Evolutionary conservation across 2,113 vertebrate genomes (phyloP), one percentile per base, ranked within the genome.

Genomic region (Macaca mulatta): DNA sequence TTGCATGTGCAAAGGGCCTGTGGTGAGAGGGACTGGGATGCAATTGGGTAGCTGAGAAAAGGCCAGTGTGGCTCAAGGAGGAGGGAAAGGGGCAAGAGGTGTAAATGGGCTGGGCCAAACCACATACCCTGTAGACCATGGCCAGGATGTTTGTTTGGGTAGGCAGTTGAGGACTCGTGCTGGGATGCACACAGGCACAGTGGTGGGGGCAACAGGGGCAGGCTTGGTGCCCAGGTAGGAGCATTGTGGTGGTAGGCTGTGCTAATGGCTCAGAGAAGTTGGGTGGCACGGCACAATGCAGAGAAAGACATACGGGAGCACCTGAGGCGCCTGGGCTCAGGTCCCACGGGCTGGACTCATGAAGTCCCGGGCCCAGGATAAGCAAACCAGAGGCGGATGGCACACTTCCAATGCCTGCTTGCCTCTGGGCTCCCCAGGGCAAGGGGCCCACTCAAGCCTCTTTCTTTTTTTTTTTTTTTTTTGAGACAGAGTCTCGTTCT

Each of bases 161-260:
- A 1, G 75, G 57, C 20, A 45, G 13, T 27, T 27, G 43, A 57
- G 74, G n/a, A 52, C 12, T 57, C 17, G 0, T 38, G 10, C 59
- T 11, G 1, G 61, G 20, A 22, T 72, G 32, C 23, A 27, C 27
- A 43, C 30, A 69, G 55, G 17, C 69, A 35, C 22, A 3, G 20
- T 14, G 88, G 40, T 13, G n/a, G 27, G 13, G 40, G 40, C 16
- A 67, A 61, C 20, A 23, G 78, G 32, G 7, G 72, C 25, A 6
- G 11, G 32, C 30, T 57, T 3, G n/a, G 55, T 50, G 45, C 32
- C 70, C 20, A 1, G 64, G 18, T 32, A 30, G 81, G n/a, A 52
- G 30, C 48, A 2, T 55, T 35, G 2, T 0, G 1, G 35, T 0
- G 9, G 6, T n/a, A 9, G 43, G 48, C 7, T 11, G 38, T 35